A percentile compares a stretch with the other conserved stretches of the same genome.
phyloP scores from a whole-genome alignment of 2,113 vertebrate species.

The Centropus unirufus region DNA sequence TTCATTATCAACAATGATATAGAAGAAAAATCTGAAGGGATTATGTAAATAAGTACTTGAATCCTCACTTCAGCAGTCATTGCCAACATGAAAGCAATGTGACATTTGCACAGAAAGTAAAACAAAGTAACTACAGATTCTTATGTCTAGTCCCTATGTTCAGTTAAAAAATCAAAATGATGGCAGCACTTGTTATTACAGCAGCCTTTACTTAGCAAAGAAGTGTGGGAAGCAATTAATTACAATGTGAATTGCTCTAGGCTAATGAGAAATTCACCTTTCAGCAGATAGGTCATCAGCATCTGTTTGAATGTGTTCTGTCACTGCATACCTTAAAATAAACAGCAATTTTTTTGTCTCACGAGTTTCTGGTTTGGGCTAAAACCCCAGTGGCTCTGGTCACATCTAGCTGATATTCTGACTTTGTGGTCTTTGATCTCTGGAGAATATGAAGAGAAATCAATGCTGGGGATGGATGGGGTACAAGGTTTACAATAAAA shows the following conservation, averaged over 20 bases:
- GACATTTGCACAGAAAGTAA: conserved; percentile 33
- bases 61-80: conserved; percentile 24
- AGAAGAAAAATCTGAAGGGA: conserved; percentile 29
- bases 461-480: neutral
- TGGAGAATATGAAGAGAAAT: neutral
- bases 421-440: neutral
- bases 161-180: neutral
- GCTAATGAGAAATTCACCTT: conserved; percentile 23
- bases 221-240: conserved; percentile 7
- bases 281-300: neutral
- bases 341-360: neutral
- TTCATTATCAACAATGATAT: neutral
- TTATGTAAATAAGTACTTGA: conserved; percentile 46
- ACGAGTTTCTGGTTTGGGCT: neutral
- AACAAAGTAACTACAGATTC: neutral
- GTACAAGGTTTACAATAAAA: neutral
- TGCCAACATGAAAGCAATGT: neutral
- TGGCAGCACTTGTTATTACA: neutral
- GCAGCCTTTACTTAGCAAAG: neutral
- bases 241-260: neutral
- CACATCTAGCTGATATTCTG: neutral
- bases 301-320: neutral
- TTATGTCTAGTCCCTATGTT: neutral
- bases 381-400: neutral
- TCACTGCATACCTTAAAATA: neutral